Base-by-base conservation (phyloP, 2,888 invertebrate species). In the Ornithoptera priamus region DNA sequence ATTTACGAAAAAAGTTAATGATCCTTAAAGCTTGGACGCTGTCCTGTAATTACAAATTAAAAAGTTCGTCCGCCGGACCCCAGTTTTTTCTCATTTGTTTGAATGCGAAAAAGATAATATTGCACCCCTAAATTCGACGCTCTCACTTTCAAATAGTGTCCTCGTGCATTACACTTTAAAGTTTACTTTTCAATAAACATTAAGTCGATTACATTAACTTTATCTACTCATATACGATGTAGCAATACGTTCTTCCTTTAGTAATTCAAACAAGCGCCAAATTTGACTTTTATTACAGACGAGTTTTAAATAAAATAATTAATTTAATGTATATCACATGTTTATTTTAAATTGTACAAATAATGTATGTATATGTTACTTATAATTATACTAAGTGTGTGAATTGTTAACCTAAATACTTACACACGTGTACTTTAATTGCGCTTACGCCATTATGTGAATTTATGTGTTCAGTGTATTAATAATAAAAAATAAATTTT, bases 11-110 rank as follows among this genome's bases (percentile, higher is more conserved):
- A 67, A 91, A 92, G 90, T 90, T 91, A 92, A 92, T 91, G 92
- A 87, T 83, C 86, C 92, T 86, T 89, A 88, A 88, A 91, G 90
- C 89, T 85, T 84, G 90, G 89, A 86, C 91, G 82, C 81, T 88
- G 90, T 89, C 90, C 91, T 92, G 88, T 92, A 92, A 92, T 92
- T 92, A 92, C 91, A 81, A 91, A 92, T 92, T 92, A 91, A 92
- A 92, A 92, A 92, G 83, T 92, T 91, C 84, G 88, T 85, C 88
- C 83, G 82, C 79, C 79, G 87, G 87, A 86, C 87, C 87, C 87
- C 84, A 80, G 80, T 90, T 92, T 92, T 92, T 92, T 91, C 88
- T 86, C 90, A 86, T 91, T 90, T 90, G 90, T 91, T 89, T 84
- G 89, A 81, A 86, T 84, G 88, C 78, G 81, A 81, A 84, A 85